Evolutionary conservation across 2,888 invertebrate species (phyloP).

Genomic region (Luffia ferchaultella): DNA sequence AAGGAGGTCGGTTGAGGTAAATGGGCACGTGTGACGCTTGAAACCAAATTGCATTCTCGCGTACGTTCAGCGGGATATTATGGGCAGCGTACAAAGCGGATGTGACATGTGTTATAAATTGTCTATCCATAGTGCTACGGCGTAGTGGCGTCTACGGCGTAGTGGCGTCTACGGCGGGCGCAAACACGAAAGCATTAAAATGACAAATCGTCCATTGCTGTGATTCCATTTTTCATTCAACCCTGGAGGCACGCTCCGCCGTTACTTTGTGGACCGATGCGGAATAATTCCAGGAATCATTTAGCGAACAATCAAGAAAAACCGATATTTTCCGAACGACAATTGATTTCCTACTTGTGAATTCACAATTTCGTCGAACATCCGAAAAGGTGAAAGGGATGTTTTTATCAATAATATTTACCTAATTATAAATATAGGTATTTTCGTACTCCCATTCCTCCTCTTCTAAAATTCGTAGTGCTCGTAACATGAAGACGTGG

Average conservation of each 20-base stretch:
- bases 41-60: conserved; percentile 35
- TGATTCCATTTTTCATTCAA: conserved; percentile 45
- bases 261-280: background rate
- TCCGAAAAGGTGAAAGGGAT: background rate
- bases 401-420: too few species aligned
- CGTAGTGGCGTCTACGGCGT: background rate
- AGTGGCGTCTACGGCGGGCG: conserved; percentile 20
- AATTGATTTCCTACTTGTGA: background rate
- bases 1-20: conserved; percentile 21
- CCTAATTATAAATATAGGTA: too few species aligned
- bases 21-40: conserved; percentile 15
- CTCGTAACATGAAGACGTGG: too few species aligned
- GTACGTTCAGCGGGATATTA: conserved; percentile 28
- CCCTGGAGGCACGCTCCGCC: conserved; percentile 4
- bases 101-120: conserved; percentile 40
- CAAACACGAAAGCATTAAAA: conserved; percentile 46
- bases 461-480: too few species aligned
- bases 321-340: background rate
- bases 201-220: conserved; percentile 48
- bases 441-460: too few species aligned
- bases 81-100: conserved; percentile 22
- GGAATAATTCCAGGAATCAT: background rate
- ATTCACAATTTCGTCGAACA: background rate
- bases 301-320: background rate
- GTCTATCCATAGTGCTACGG: conserved; percentile 33